These are phyloP conservation scores for Cyprinodon brontotheroides DNA, from an alignment of 2,113 vertebrate species.

Conservation along the genomic window DNA sequence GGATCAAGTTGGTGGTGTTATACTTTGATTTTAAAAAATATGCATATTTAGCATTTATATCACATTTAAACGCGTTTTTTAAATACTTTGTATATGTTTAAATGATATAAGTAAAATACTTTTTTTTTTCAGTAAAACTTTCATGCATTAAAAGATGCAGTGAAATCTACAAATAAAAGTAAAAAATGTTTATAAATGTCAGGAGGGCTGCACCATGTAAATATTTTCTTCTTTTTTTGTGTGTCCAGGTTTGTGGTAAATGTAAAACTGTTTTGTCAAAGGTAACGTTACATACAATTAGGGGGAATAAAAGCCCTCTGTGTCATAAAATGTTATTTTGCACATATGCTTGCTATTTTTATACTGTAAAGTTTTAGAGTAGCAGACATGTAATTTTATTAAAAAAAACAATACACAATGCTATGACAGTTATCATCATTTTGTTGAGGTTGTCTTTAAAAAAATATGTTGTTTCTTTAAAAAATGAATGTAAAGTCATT, in stretches of 20 bases:
- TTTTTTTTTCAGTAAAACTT: too few species aligned
- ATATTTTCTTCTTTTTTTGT: not conserved
- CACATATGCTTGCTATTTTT: slow-evolving; percentile 42
- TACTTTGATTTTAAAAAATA: not conserved
- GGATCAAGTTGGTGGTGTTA: not conserved
- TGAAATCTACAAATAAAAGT: slow-evolving; percentile 36
- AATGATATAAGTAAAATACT: too few species aligned
- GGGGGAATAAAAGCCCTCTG: slow-evolving; percentile 14
- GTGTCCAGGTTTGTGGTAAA: slow-evolving; percentile 10
- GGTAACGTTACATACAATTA: slow-evolving; percentile 16
- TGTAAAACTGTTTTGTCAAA: slow-evolving; percentile 32
- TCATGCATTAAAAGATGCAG: too few species aligned
- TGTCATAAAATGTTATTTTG: slow-evolving; percentile 25
- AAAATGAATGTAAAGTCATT: not conserved
- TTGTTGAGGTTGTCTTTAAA: slow-evolving; percentile 8
- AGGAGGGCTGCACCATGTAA: not conserved
- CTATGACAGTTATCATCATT: slow-evolving; percentile 5
- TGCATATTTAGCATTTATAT: not conserved
- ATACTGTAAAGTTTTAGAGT: slow-evolving; percentile 24
- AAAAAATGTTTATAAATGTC: slow-evolving; percentile 17
- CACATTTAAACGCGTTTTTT: too few species aligned
- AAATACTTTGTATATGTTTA: too few species aligned
- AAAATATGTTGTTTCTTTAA: not conserved
- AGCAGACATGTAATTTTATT: slow-evolving; percentile 11
- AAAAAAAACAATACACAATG: not conserved